Base-by-base conservation (phyloP, 2,888 invertebrate genomes). In the Agrilus cyanescens region DNA sequence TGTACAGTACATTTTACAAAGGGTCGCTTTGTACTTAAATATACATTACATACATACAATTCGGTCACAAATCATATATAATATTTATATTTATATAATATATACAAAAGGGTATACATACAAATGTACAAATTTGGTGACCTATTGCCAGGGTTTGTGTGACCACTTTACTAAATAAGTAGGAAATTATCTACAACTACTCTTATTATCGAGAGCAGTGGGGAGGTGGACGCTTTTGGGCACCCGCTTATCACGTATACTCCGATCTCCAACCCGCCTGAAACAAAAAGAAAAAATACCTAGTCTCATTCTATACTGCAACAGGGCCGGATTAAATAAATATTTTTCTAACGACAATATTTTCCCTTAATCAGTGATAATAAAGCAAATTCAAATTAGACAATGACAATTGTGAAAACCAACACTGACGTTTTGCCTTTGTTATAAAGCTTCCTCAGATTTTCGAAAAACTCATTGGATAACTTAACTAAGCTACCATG, bases 211-310 rank as follows among this genome's bases (percentile, higher is more conserved):
- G 20, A 4, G 20, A 20, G 20, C 7, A 20, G 20, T 20, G 20
- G 20, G 20, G 20, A 20, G 20, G 20, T 7, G 20, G 20, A 20
- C 5, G 20, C 7, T 25, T 18, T 44, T 40, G 14, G 36, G 37
- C 43, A 47, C 25, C 44, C 46, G 53, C 74, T 77, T 82, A 87
- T 89, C 88, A 89, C 85, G 89, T 87, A 71, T 89, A 89, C 71
- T 89, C 89, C 62, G 87, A 84, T 72, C 89, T 80, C 89, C 89
- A 89, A 62, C 88, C 84, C 68, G 84, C 82, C 89, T 89, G 80
- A 46, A 79, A 80, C 63, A 60, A 71, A 66, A 61, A 60, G 56
- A 63, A 56, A 56, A 25, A 25, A 2, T 32, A 37, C 10, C 2
- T 25, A 25, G 25, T 3, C 25, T 25, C 10, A 25, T 25, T 25